Conservation (phyloP, 2,797 vertebrate species). For the Thaleichthys pacificus region DNA sequence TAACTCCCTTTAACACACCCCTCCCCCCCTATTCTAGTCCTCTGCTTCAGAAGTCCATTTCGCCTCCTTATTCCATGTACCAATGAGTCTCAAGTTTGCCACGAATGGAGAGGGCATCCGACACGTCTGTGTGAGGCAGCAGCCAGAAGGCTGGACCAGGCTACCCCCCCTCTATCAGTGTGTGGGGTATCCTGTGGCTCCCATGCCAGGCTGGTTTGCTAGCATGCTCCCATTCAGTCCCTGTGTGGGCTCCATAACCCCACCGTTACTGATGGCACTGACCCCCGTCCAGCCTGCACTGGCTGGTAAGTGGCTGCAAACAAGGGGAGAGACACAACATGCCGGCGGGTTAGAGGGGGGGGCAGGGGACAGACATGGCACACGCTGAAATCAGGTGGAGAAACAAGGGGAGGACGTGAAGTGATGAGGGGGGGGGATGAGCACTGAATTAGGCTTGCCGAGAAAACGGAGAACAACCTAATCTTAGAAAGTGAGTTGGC, state of each 20-base stretch:
- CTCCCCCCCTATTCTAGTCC: slow-evolving; percentile 62
- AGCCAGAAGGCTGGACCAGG: slow-evolving; percentile 58
- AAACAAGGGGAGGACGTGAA: slow-evolving; percentile 41
- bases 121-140: slow-evolving; percentile 52
- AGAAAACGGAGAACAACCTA: neutral
- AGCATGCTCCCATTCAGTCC: slow-evolving; percentile 89
- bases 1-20: slow-evolving; percentile 42
- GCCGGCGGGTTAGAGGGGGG: slow-evolving; percentile 73
- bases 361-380: slow-evolving; percentile 58
- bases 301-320: slow-evolving; percentile 82
- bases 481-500: too few species aligned
- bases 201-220: slow-evolving; percentile 86
- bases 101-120: slow-evolving; percentile 61
- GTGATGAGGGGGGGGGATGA: slow-evolving; percentile 38
- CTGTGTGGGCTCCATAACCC: slow-evolving; percentile 83
- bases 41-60: slow-evolving; percentile 57
- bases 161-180: slow-evolving; percentile 78
- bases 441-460: slow-evolving; percentile 44
- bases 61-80: slow-evolving; percentile 55
- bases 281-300: slow-evolving; percentile 89
- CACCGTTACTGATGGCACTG: slow-evolving; percentile 77
- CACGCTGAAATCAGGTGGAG: slow-evolving; percentile 56
- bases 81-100: slow-evolving; percentile 67
- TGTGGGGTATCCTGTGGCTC: slow-evolving; percentile 88
- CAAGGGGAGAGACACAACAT: slow-evolving; percentile 63